A percentile compares a stretch with the other conserved stretches of the same genome.
phyloP scores from a whole-genome alignment of 92 coral and sea anemone species.

The Pocillopora meandrina region DNA sequence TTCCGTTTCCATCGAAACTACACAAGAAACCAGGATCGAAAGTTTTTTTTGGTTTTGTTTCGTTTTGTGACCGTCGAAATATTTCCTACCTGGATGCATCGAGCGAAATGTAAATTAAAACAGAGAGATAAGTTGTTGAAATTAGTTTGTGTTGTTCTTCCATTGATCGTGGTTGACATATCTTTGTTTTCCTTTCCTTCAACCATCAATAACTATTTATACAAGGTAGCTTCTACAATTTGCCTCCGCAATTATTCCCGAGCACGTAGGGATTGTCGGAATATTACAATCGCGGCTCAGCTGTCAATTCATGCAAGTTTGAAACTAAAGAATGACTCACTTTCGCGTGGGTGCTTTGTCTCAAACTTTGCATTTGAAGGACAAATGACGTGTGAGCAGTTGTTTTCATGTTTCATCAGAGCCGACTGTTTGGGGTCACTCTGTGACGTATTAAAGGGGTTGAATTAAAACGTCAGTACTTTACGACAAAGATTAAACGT shows the following conservation, averaged over 20 bases:
- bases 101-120: too few species aligned
- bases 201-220: conserved; percentile 4
- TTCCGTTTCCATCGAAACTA: too few species aligned
- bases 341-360: neutral
- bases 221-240: neutral
- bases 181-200: neutral
- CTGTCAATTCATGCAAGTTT: conserved; percentile 1
- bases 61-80: too few species aligned
- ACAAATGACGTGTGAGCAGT: neutral
- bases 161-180: neutral
- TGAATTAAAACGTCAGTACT: neutral
- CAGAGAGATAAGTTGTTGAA: neutral
- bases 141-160: neutral
- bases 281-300: neutral
- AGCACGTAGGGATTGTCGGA: neutral
- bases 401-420: neutral
- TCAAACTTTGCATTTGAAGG: conserved; percentile 1
- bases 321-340: neutral
- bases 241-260: neutral
- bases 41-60: too few species aligned
- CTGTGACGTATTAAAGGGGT: neutral
- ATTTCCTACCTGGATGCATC: too few species aligned
- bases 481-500: neutral
- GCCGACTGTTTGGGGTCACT: neutral
- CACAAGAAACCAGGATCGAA: too few species aligned